phyloP scores from a whole-genome alignment of 2,797 vertebrate genomes.

The Tragopan temminckii region DNA sequence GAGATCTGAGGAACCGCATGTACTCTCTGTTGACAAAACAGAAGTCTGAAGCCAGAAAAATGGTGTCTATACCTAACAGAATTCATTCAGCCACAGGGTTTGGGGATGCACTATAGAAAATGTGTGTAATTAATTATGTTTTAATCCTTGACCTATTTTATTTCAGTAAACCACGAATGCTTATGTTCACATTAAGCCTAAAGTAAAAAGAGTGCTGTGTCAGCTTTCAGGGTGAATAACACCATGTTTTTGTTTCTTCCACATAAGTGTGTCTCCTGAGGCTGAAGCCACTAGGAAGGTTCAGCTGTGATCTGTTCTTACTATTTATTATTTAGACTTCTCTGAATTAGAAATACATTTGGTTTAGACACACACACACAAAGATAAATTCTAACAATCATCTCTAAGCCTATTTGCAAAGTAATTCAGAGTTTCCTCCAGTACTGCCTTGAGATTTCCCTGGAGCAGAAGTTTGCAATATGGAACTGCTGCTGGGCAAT shows the following conservation, averaged over 20 bases:
- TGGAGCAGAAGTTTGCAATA: not conserved
- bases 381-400: not conserved
- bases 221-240: conserved; percentile 47
- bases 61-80: not conserved
- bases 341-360: not conserved
- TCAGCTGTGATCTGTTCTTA: conserved; percentile 14
- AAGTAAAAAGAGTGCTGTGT: conserved; percentile 56
- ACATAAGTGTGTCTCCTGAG: conserved; percentile 20
- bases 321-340: not conserved
- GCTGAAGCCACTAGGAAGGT: conserved; percentile 24
- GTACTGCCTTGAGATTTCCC: not conserved
- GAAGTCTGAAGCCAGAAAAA: not conserved
- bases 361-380: not conserved
- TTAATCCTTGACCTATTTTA: conserved; percentile 67
- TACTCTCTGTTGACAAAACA: not conserved
- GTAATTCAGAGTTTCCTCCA: not conserved
- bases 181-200: conserved; percentile 30
- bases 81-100: conserved; percentile 17
- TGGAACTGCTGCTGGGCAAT: not conserved
- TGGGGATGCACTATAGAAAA: conserved; percentile 20
- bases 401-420: not conserved
- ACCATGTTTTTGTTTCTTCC: not conserved
- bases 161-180: conserved; percentile 33
- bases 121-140: conserved; percentile 56
- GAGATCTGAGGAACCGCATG: not conserved